Evolutionary conservation across 2,888 invertebrate species (phyloP).

Genomic region (Agrilus cyanescens): DNA sequence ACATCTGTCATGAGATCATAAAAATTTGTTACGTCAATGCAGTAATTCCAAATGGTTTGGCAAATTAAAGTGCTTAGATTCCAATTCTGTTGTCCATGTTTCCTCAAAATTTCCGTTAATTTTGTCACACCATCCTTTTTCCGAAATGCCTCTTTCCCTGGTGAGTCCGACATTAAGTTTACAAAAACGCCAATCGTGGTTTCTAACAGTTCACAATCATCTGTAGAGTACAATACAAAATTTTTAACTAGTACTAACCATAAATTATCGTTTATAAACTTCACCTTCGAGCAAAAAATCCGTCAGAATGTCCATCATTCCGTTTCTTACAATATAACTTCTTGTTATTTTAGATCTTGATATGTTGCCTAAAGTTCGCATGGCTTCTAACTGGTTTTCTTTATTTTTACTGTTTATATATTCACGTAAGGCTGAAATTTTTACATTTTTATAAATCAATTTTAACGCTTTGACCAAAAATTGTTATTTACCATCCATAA

Average conservation of each 20-base stretch:
- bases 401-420: constrained; percentile 35
- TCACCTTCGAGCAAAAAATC: constrained; percentile 45
- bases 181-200: constrained; percentile 74
- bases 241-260: neutral
- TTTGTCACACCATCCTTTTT: constrained; percentile 40
- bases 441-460: neutral
- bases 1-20: constrained; percentile 37
- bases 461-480: too few species aligned
- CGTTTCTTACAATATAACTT: constrained; percentile 50
- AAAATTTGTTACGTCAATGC: constrained; percentile 41
- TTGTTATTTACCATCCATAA: constrained; percentile 36
- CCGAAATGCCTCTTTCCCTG: constrained; percentile 42
- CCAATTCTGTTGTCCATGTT: constrained; percentile 54
- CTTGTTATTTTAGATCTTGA: constrained; percentile 57
- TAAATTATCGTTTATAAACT: constrained; percentile 3
- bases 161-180: constrained; percentile 56
- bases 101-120: constrained; percentile 42
- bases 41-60: constrained; percentile 62
- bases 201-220: constrained; percentile 56
- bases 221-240: constrained; percentile 25
- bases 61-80: constrained; percentile 59
- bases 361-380: constrained; percentile 72
- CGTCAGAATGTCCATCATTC: constrained; percentile 50
- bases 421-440: constrained; percentile 34
- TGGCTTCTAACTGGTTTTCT: constrained; percentile 54